Conservation (phyloP, 2,888 invertebrate species). For the Fragum whitleyi region DNA sequence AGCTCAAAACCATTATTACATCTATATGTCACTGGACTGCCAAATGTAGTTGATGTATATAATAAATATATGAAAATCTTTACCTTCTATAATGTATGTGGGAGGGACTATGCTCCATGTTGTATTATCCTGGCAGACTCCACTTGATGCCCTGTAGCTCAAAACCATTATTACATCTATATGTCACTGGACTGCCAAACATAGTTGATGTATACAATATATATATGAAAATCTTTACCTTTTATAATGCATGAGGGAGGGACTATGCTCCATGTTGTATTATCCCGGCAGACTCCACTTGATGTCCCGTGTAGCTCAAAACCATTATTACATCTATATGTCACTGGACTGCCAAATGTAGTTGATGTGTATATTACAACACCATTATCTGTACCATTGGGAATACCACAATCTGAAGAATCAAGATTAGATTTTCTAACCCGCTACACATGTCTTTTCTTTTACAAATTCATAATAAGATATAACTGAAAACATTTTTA, state of each 20-base stretch:
- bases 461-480: too few species aligned
- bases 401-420: background rate
- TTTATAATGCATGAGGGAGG: background rate
- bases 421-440: background rate
- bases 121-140: too few species aligned
- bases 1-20: conserved; percentile 9
- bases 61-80: too few species aligned
- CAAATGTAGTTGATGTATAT: conserved; percentile 2
- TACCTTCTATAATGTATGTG: background rate
- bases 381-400: background rate
- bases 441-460: too few species aligned
- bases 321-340: conserved; percentile 5
- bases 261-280: conserved; percentile 1
- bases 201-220: too few species aligned
- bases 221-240: background rate
- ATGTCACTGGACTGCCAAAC: too few species aligned
- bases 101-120: background rate
- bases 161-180: too few species aligned
- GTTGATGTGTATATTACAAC: background rate
- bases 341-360: conserved; percentile 1
- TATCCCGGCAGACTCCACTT: background rate
- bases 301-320: background rate
- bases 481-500: too few species aligned
- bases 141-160: too few species aligned
- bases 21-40: background rate